These are phyloP conservation scores for Emydoidea blandingii DNA, from an alignment of 2,797 vertebrate species.

Conservation along the genomic window DNA sequence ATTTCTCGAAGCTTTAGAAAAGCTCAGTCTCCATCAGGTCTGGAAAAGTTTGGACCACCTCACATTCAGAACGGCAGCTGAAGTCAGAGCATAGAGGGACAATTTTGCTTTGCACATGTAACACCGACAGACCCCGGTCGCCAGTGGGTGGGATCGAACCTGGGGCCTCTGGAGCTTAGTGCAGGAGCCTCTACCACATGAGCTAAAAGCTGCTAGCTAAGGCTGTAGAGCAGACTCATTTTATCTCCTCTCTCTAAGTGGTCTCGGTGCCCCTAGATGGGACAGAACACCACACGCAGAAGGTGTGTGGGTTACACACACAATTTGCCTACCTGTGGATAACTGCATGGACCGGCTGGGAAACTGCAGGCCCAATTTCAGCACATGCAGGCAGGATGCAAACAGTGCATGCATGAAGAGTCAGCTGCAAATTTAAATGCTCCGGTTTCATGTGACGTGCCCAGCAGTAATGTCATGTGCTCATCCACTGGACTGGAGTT, in stretches of 20 bases:
- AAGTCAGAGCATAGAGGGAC: not conserved
- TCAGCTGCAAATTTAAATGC: not conserved
- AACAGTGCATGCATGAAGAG: no score
- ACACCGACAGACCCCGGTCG: rapidly evolving
- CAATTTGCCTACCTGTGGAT: not conserved
- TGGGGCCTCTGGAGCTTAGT: no score
- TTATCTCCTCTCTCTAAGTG: no score
- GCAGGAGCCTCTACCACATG: no score
- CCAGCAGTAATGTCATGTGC: not conserved
- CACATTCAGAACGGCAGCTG: not conserved
- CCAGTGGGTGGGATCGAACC: no score
- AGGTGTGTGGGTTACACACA: no score
- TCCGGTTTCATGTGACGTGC: not conserved
- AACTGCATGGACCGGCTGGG: not conserved
- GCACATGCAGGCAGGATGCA: not conserved
- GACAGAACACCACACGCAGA: no score
- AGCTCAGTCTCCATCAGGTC: not conserved
- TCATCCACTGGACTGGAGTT: not conserved
- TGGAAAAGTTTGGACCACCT: not conserved
- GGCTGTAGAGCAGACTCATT: no score
- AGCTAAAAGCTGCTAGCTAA: no score
- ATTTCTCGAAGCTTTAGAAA: not conserved
- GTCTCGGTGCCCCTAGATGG: no score
- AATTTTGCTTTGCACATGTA: not conserved
- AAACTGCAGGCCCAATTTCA: not conserved